Evolutionary conservation across 1,140 invertebrate species (phyloP), one percentile per base, ranked within the genome.

Genomic region (Atta texana): DNA sequence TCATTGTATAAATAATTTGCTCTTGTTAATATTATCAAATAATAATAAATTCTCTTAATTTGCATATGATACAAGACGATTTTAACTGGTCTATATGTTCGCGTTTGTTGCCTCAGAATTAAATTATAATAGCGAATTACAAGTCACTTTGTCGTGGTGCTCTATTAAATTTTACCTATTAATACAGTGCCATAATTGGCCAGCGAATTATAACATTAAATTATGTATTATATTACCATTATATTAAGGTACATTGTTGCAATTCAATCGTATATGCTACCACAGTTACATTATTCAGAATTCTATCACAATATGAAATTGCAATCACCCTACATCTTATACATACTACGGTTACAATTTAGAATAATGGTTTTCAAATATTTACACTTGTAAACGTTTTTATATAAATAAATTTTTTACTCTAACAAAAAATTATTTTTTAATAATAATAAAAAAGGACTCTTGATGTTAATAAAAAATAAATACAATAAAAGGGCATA

Each of bases 141-240:
- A 51, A 61, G 55, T 84, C 55, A 74, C 55, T 84, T 84, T 84
- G 69, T 84, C 39, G 69, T 21, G 69, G 68, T 16, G 12, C 34
- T 84, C 18, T 61, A 84, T 84, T 84, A 57, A 75, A 84, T 84
- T 75, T 84, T 75, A 84, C 39, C 39, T 75, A 84, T 84, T 84
- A 84, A 75, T 84, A 74, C 44, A 59, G 39, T 34, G 28, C 34
- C 68, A 72, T 74, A 84, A 84, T 84, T 61, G 80, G 21, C n/a
- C 28, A 63, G 77, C 63, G 39, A 84, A 84, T 84, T 84, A 84
- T 75, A 75, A 84, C 39, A 44, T 84, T 84, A 75, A 84, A 84
- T 84, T 84, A 75, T 75, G 49, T 61, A 84, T 75, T 24, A 39
- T n/a, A 44, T 84, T 75, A 84, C 39, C 18, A 14, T 84, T 84